Base-by-base conservation (phyloP, 2,113 vertebrate species). In the Leptodactylus fuscus region DNA sequence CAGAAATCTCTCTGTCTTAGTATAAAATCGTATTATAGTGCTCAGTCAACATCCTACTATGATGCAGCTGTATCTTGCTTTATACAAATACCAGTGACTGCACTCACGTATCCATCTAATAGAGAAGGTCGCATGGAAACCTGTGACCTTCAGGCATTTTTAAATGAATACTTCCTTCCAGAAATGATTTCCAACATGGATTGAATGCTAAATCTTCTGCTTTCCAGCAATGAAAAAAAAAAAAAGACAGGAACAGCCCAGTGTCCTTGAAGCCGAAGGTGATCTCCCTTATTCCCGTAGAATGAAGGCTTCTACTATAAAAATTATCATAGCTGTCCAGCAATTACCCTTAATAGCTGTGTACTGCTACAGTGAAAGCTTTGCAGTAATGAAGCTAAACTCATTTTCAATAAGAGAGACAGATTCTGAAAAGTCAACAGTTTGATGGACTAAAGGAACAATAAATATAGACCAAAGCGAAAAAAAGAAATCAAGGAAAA, bases 121-220 rank as follows among this genome's bases (percentile, higher is more conserved):
- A 46, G 53, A 76, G 70, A 83, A 83, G 82, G 82, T 83, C 82
- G 62, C 27, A 38, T 75, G 81, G n/a, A 83, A 83, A 74, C 69
- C 34, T 74, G 51, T 74, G 69, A 83, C 81, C 81, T 83, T 83
- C 48, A 76, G 82, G 82, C 82, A 62, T 75, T 83, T 83, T 76
- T 83, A 83, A 83, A 83, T 75, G 82, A 83, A 75, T 83, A 83
- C 18, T 38, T 58, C 81, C 67, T 58, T 24, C 51, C 46, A 75
- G 34, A 74, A 73, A 83, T 75, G 70, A 48, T 83, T 75, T 75
- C 36, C 82, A 58, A 58, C 82, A 83, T 70, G 36, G 36, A 1
- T 41, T 76, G 82, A 83, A 60, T 75, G 70, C 41, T 75, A 76
- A 83, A 27, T 75, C 53, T 75, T 62, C 38, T 29, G 70, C 51